Conservation (phyloP, 2,888 invertebrate genomes). For the Escarpia spicata region DNA sequence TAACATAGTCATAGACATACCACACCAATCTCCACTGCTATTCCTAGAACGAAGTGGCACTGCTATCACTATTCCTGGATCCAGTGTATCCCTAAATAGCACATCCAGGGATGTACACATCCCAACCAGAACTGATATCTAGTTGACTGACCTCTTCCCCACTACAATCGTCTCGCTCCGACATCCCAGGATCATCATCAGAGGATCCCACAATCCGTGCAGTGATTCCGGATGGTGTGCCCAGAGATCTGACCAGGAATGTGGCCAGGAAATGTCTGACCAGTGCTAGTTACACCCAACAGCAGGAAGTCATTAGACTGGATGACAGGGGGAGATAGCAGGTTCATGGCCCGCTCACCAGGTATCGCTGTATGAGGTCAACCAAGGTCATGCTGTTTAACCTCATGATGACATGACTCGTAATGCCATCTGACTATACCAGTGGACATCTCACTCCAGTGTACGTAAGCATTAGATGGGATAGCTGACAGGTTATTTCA, state of each 20-base stretch:
- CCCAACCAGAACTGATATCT: too few species aligned
- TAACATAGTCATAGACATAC: background rate
- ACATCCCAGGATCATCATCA: background rate
- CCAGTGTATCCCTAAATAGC: background rate
- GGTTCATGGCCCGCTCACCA: background rate
- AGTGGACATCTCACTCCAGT: background rate
- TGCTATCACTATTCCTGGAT: background rate
- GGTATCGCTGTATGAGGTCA: background rate
- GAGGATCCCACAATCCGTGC: background rate
- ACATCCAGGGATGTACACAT: background rate
- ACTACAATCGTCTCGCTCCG: background rate
- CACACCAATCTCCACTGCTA: background rate
- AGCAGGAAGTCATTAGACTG: background rate
- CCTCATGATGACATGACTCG: background rate
- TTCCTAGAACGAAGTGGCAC: background rate
- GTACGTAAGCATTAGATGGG: too few species aligned
- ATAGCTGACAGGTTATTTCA: too few species aligned
- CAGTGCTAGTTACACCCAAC: background rate
- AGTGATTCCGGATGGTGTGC: background rate
- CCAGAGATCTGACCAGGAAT: background rate
- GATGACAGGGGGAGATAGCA: background rate
- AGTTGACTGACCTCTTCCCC: background rate
- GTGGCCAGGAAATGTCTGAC: background rate
- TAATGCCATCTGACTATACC: background rate
- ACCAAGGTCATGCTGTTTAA: background rate